A percentile compares a stretch with the other conserved stretches of the same genome.
Evolutionary conservation across 1,140 invertebrate species (phyloP).

Genomic region (Drosophila ironensis): DNA sequence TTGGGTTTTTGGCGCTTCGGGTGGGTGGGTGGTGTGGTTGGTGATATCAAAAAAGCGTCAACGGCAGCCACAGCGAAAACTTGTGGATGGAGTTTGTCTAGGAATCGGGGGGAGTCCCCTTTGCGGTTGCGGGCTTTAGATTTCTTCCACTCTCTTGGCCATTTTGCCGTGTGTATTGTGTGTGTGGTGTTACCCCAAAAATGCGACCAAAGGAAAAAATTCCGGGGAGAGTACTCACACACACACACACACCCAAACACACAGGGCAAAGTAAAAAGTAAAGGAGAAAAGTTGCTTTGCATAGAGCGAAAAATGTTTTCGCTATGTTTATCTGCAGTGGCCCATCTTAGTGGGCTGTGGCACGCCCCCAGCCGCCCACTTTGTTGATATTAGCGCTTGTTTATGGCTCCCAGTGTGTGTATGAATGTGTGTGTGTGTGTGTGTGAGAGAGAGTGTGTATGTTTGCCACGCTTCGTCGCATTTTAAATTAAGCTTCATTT

Average conservation of each 20-base stretch:
- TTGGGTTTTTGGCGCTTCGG: not conserved
- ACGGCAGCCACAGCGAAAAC: constrained; percentile 42
- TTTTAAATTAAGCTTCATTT: constrained; percentile 80
- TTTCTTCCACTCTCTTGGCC: constrained; percentile 43
- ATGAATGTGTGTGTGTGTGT: constrained; percentile 11
- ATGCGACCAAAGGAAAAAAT: constrained; percentile 44
- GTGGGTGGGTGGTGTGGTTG: constrained; percentile 5
- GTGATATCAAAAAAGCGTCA: constrained; percentile 64
- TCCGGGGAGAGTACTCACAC: not conserved
- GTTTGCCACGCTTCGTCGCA: constrained; percentile 65
- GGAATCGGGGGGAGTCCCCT: constrained; percentile 11
- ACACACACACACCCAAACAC: constrained; percentile 58
- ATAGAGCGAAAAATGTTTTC: constrained; percentile 66
- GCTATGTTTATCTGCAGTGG: constrained; percentile 68
- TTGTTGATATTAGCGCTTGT: constrained; percentile 65
- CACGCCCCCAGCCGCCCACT: not conserved
- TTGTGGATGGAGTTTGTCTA: constrained; percentile 66
- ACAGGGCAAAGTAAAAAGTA: not conserved
- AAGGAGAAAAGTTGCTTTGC: constrained; percentile 51
- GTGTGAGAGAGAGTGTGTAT: constrained; percentile 43
- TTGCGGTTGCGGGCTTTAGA: constrained; percentile 68
- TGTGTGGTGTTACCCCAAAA: constrained; percentile 57
- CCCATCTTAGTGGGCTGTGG: constrained; percentile 42
- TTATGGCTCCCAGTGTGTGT: constrained; percentile 40
- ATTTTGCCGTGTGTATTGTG: constrained; percentile 11